Evolutionary conservation across 2,888 invertebrate species (phyloP).

Genomic region (Eurytoma adleriae): DNA sequence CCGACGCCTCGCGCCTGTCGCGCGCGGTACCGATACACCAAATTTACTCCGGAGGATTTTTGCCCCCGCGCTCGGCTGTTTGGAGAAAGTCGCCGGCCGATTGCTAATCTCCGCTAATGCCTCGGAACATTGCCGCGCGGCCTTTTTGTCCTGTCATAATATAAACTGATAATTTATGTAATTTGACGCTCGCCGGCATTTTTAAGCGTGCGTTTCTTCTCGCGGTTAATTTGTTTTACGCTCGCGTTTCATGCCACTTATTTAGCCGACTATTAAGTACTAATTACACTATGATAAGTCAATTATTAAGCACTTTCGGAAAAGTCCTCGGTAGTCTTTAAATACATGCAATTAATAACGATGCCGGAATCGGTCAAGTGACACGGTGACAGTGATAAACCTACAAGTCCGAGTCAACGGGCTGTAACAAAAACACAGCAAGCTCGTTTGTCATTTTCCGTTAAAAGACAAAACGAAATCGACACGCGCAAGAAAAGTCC

Average conservation of each 20-base stretch:
- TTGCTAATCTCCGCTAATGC: too few relatives aligned
- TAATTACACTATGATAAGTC: too few relatives aligned
- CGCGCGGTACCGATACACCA: not conserved
- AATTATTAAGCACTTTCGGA: not conserved
- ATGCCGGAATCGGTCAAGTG: not conserved
- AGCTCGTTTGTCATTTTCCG: too few relatives aligned
- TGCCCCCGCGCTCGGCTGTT: not conserved
- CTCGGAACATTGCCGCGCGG: not conserved
- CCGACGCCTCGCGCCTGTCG: not conserved
- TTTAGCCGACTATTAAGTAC: too few relatives aligned
- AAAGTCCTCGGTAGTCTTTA: not conserved
- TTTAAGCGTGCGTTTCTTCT: too few relatives aligned
- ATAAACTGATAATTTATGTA: not conserved
- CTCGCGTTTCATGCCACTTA: too few relatives aligned
- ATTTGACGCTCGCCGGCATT: too few relatives aligned
- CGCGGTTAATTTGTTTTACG: too few relatives aligned
- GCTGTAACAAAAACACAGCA: too few relatives aligned
- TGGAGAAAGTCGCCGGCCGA: conserved; percentile 12
- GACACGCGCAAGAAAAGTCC: too few relatives aligned
- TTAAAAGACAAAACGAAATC: too few relatives aligned
- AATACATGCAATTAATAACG: not conserved
- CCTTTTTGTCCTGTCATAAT: conserved; percentile 20
- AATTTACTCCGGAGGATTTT: not conserved
- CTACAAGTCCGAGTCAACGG: too few relatives aligned
- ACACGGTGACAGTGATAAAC: not conserved